Evolutionary conservation across 2,888 invertebrate genomes (phyloP).

Genomic region (Kuschelorhynchus macadamiae): DNA sequence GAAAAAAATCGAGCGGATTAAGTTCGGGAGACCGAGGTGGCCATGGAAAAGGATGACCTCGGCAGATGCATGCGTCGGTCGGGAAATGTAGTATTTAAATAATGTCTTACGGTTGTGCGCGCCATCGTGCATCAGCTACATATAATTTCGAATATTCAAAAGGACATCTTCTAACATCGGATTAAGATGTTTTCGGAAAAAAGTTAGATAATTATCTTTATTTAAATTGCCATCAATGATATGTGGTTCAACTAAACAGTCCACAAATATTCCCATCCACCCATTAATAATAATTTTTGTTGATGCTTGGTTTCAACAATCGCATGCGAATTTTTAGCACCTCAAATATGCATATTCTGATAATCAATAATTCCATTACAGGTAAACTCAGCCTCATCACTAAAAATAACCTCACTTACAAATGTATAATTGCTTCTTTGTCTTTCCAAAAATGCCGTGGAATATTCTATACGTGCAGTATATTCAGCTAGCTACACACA

Average conservation of each 20-base stretch:
- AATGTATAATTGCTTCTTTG: neutral
- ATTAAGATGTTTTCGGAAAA: neutral
- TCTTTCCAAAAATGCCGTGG: neutral
- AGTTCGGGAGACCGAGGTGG: too few relatives aligned
- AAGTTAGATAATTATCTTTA: slow-evolving; percentile 1
- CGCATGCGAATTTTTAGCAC: slow-evolving; percentile 6
- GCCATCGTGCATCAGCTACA: too few relatives aligned
- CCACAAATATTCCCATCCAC: slow-evolving; percentile 1
- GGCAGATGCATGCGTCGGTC: too few relatives aligned
- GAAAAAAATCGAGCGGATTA: too few relatives aligned
- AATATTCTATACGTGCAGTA: too few relatives aligned
- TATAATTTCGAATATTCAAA: too few relatives aligned
- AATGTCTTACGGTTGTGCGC: too few relatives aligned
- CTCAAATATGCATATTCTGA: slow-evolving; percentile 10
- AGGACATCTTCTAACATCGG: too few relatives aligned
- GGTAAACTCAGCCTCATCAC: slow-evolving; percentile 14
- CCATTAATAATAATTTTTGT: slow-evolving; percentile 2
- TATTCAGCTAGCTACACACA: too few relatives aligned
- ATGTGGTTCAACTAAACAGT: slow-evolving; percentile 7
- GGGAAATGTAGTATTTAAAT: too few relatives aligned
- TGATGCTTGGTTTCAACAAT: slow-evolving; percentile 13
- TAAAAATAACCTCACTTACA: neutral
- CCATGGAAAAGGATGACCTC: too few relatives aligned
- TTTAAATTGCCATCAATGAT: neutral
- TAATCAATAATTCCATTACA: slow-evolving; percentile 7